Evolutionary conservation across 2,888 invertebrate species (phyloP).

Genomic region (Idaea biselata): DNA sequence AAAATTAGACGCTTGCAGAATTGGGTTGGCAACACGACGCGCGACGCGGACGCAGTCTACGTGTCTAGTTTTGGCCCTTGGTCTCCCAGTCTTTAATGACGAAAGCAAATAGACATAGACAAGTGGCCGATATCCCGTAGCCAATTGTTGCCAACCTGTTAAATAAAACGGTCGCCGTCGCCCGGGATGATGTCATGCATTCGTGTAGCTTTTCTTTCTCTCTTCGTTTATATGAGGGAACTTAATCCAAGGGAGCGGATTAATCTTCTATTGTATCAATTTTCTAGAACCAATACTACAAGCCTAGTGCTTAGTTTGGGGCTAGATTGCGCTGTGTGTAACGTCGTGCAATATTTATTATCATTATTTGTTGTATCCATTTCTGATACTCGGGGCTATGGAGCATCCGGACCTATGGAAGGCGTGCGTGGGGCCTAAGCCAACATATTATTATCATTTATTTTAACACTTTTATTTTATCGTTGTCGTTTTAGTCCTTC

Average conservation of each 20-base stretch:
- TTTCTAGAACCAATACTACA: too few relatives aligned
- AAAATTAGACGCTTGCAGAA: not conserved
- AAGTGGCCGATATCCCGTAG: slow-evolving; percentile 19
- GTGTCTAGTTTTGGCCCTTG: slow-evolving; percentile 21
- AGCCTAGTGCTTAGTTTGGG: too few relatives aligned
- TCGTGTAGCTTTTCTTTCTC: not conserved
- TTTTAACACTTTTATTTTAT: not conserved
- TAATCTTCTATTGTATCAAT: too few relatives aligned
- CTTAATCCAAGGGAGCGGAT: too few relatives aligned
- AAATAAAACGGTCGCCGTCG: slow-evolving; percentile 12
- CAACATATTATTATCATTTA: too few relatives aligned
- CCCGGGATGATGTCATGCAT: not conserved
- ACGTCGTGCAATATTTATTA: too few relatives aligned
- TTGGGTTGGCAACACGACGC: slow-evolving; percentile 10
- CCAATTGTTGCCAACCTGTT: slow-evolving; percentile 23
- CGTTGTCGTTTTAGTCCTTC: not conserved
- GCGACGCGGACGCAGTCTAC: slow-evolving; percentile 18
- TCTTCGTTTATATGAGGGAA: not conserved
- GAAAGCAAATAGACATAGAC: slow-evolving; percentile 15
- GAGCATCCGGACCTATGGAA: too few relatives aligned
- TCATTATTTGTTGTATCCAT: too few relatives aligned
- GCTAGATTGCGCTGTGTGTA: too few relatives aligned
- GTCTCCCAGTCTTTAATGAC: slow-evolving; percentile 26
- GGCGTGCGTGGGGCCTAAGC: too few relatives aligned
- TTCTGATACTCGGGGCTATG: too few relatives aligned